These are phyloP conservation scores for Eucidaris tribuloides DNA, from an alignment of 35 echinoderm and acorn worm species.

Conservation along the genomic window DNA sequence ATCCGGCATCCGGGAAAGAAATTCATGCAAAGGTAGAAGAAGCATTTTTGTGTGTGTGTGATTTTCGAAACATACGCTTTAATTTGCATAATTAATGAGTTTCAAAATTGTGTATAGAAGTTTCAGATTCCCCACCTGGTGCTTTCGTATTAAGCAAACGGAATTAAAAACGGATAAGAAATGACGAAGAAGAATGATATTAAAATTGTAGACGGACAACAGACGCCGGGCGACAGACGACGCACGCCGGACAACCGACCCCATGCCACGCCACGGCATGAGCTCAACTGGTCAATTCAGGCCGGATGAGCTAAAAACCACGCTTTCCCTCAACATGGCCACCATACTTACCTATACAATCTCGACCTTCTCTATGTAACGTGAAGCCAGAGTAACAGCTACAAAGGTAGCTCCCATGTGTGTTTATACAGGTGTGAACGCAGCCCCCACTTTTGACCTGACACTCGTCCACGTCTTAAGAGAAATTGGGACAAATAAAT, in stretches of 20 bases:
- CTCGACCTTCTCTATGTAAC: constrained; percentile 65
- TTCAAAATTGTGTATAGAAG: no score
- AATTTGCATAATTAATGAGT: no score
- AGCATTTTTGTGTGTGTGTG: background rate
- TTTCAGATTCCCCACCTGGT: background rate
- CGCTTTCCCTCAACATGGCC: background rate
- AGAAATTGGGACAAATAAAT: background rate
- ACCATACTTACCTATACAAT: constrained; percentile 84
- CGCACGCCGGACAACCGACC: no score
- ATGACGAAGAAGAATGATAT: no score
- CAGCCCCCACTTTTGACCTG: constrained; percentile 78
- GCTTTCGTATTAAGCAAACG: background rate
- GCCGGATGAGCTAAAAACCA: background rate
- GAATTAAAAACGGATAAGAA: no score
- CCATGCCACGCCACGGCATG: background rate
- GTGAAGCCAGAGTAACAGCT: constrained; percentile 67
- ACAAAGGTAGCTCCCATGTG: constrained; percentile 77
- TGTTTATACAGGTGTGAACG: constrained; percentile 85
- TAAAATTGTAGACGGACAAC: no score
- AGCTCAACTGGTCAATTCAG: background rate
- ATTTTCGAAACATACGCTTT: background rate
- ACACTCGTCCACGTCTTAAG: constrained; percentile 88
- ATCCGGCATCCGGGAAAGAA: no score
- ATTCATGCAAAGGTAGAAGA: background rate
- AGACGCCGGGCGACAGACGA: no score